A percentile compares a stretch with the other conserved stretches of the same genome.
phyloP scores from a whole-genome alignment of 2,888 invertebrate species.

The Dryococelus australis region DNA sequence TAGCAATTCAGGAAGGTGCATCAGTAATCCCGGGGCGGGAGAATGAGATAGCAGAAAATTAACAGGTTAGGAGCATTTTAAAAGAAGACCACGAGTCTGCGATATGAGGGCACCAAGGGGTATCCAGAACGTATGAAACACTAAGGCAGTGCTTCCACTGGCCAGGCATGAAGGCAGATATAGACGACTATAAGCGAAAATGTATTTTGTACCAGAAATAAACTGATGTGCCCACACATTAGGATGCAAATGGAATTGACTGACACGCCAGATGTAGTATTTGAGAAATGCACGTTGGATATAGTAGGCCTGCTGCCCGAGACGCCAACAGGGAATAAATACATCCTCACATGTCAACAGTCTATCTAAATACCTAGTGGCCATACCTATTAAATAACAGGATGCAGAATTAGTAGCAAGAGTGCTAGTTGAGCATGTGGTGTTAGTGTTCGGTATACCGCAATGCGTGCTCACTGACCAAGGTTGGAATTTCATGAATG shows the following conservation, averaged over 20 bases:
- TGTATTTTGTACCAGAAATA: neutral
- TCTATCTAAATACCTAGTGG: neutral
- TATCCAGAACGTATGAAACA: neutral
- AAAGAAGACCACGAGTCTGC: neutral
- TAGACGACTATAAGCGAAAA: neutral
- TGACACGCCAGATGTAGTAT: too few species aligned
- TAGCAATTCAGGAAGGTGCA: neutral
- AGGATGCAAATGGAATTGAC: neutral
- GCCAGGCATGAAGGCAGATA: conserved; percentile 20
- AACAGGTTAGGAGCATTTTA: too few species aligned
- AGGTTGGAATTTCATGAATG: neutral
- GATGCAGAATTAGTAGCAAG: neutral
- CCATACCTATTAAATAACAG: neutral
- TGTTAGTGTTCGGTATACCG: neutral
- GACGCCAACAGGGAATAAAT: too few species aligned
- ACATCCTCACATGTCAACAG: too few species aligned
- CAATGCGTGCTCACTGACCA: neutral
- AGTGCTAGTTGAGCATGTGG: neutral
- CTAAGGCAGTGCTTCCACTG: neutral
- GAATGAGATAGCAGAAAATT: neutral
- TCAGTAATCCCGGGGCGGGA: neutral
- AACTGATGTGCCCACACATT: neutral
- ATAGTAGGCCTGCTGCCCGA: too few species aligned
- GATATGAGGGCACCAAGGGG: conserved; percentile 1
- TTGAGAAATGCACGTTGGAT: too few species aligned